phyloP scores from a whole-genome alignment of 1,140 invertebrate species.

The Sinella curviseta region DNA sequence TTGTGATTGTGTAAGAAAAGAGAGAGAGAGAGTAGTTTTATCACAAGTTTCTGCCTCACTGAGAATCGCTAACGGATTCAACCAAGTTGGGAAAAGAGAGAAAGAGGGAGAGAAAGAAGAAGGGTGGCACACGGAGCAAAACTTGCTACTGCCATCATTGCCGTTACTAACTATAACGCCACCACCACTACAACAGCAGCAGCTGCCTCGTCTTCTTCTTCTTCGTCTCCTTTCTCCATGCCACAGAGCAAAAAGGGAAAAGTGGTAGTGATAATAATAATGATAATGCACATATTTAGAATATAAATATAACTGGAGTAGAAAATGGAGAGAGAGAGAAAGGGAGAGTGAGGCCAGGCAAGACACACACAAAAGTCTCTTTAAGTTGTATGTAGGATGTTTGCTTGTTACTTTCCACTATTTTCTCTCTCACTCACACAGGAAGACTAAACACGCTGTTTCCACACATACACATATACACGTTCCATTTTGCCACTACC shows the following conservation, averaged over 20 bases:
- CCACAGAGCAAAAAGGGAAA: not conserved
- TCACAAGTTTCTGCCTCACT: constrained; percentile 50
- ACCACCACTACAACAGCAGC: not conserved
- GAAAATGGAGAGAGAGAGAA: no score
- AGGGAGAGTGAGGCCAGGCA: no score
- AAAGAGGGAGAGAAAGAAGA: not conserved
- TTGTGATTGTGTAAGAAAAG: constrained; percentile 42
- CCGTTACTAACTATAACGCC: not conserved
- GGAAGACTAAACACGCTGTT: no score
- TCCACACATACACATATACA: no score
- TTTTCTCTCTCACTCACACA: no score
- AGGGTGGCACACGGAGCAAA: not conserved
- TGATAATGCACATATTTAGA: no score
- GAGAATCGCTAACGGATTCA: constrained; percentile 51
- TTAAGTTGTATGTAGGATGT: no score
- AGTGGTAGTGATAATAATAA: no score
- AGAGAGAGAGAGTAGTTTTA: constrained; percentile 44
- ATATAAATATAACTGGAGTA: no score
- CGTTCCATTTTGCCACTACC: no score
- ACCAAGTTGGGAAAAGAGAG: constrained; percentile 9
- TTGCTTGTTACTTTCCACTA: no score
- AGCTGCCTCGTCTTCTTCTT: not conserved
- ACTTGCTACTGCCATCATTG: not conserved
- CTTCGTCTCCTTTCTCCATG: not conserved
- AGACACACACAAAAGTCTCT: no score